A percentile compares a stretch with the other conserved stretches of the same genome.
These are phyloP conservation scores for Rhinoraja longicauda DNA, from an alignment of 2,797 vertebrate genomes.

Conservation along the genomic window DNA sequence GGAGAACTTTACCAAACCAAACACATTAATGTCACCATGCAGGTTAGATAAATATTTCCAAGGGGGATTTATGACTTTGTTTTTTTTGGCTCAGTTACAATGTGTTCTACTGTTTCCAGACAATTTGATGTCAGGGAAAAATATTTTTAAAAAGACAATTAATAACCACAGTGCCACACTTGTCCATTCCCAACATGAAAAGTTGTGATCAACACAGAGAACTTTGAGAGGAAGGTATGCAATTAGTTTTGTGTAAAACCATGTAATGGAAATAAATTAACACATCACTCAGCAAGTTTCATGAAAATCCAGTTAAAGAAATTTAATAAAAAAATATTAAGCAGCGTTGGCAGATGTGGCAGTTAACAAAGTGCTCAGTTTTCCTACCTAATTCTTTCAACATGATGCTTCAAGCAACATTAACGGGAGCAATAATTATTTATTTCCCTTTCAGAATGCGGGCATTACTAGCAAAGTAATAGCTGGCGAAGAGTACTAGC, in stretches of 20 bases:
- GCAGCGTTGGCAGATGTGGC: neutral
- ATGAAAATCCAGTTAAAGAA: constrained; percentile 4
- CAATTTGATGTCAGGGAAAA: neutral
- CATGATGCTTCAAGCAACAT: neutral
- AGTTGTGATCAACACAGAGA: neutral
- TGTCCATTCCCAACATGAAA: neutral
- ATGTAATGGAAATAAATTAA: neutral
- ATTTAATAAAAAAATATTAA: neutral
- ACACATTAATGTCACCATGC: neutral
- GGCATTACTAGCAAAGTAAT: too few relatives aligned
- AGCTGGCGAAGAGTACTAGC: too few relatives aligned
- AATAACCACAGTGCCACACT: neutral
- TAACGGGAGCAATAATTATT: neutral
- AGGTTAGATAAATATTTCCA: neutral
- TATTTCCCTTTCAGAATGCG: neutral
- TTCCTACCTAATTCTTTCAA: neutral
- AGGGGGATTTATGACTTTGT: neutral
- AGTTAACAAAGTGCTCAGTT: constrained; percentile 15
- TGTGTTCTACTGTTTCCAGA: neutral
- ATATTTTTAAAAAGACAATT: too few relatives aligned
- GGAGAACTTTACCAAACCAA: constrained; percentile 22
- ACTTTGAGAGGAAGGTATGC: neutral
- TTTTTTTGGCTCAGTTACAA: constrained; percentile 12
- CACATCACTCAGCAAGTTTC: constrained; percentile 28
- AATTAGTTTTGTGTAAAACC: neutral